Evolutionary conservation across 2,113 vertebrate genomes (phyloP), one percentile per base, ranked within the genome.

Genomic region (Carassius gibelio): DNA sequence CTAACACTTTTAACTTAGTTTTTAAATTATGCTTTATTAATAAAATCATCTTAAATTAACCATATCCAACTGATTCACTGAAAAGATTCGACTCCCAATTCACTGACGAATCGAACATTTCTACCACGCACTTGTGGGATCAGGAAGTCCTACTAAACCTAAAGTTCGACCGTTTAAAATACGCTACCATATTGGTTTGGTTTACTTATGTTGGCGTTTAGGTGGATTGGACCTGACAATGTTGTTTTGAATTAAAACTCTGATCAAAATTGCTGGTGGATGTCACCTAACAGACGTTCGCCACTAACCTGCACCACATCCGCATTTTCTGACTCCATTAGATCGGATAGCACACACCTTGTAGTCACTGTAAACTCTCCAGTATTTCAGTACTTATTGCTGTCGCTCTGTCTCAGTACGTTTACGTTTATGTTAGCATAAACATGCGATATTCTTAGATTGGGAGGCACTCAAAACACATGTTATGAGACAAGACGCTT

Each of bases 221-320:
- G n/a, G n/a, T 75, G 11, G 26, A 66, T 10, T 30, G 23, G 10
- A 23, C 3, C 23, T 66, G 13, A 66, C 23, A 66, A 42, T 78
- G 23, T 30, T 61, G 26, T 68, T 34, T 17, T 59, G 26, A 13
- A 45, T 81, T 26, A 42, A 11, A 64, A 62, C 55, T 62, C 19
- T 13, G 8, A 4, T 17, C 13, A 81, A 50, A 66, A 76, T 45
- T 15, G 48, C 78, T 45, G 14, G 61, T 48, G 19, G 50, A 69
- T 13, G 23, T 34, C 4, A 66, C 5, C 38, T 1, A 68, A 68
- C 45, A 50, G 26, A 59, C 4, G 15, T 69, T 68, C 15, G 45
- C 17, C 45, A 81, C 79, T 81, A 52, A 81, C 79, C 79, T 81
- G 79, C 45, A 11, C 79, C 79, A 55, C 79, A 81, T 64, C 62